phyloP scores from a whole-genome alignment of 2,797 vertebrate species.

The Spinibarbus caldwelli region DNA sequence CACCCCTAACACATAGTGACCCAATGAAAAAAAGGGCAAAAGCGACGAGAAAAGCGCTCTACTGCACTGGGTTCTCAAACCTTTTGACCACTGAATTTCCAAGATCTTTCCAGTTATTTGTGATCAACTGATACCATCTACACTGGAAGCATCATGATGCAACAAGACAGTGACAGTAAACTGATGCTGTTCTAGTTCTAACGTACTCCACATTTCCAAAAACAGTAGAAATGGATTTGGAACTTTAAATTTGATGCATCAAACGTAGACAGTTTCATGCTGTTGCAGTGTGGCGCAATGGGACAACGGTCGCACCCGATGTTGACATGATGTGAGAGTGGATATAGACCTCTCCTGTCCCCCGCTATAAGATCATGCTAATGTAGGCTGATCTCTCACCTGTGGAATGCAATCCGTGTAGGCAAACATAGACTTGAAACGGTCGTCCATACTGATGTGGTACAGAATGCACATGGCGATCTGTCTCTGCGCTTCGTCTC shows the following conservation, averaged over 20 bases:
- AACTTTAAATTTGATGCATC: neutral
- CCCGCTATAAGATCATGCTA: constrained; percentile 37
- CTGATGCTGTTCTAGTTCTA: neutral
- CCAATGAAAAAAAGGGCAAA: neutral
- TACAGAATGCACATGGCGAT: constrained; percentile 92
- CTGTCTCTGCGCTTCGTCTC: constrained; percentile 91
- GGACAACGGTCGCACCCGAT: neutral
- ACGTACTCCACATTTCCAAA: neutral
- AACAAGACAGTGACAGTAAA: neutral
- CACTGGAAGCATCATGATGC: neutral
- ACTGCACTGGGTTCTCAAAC: neutral
- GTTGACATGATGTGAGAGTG: neutral
- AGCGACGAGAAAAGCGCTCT: neutral
- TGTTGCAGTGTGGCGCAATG: neutral
- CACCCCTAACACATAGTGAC: too few species aligned
- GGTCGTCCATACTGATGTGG: constrained; percentile 93
- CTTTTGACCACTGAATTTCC: neutral
- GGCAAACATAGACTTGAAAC: constrained; percentile 92
- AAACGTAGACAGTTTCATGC: neutral
- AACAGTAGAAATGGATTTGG: neutral
- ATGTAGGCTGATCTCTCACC: constrained; percentile 74
- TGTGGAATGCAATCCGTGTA: constrained; percentile 93
- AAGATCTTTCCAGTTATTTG: neutral
- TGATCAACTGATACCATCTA: neutral
- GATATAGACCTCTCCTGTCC: constrained; percentile 18